phyloP scores from a whole-genome alignment of 2,113 vertebrate genomes.

The Saccopteryx leptura region DNA sequence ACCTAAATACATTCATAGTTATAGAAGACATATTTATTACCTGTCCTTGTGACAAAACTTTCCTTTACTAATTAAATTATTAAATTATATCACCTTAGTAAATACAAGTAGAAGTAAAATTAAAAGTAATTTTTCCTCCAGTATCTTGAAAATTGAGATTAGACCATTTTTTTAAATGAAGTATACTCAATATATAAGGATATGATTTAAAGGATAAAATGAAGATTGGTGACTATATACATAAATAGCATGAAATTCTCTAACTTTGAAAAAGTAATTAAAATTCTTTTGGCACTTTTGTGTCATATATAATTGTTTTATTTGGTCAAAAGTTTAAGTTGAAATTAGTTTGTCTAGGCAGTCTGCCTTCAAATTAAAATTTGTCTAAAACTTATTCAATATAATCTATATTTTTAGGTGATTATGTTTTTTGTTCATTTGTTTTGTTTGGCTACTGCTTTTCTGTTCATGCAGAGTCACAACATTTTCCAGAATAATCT shows the following conservation, averaged over 20 bases:
- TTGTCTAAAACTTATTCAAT: slow-evolving; percentile 28
- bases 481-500: background rate
- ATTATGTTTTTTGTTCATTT: background rate
- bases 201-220: background rate
- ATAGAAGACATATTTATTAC: background rate
- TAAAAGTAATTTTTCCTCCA: slow-evolving; percentile 20
- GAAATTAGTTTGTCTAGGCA: background rate
- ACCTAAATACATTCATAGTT: background rate
- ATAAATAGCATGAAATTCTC: background rate
- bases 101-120: background rate
- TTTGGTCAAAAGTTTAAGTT: background rate
- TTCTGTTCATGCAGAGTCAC: background rate
- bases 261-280: background rate
- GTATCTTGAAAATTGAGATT: background rate
- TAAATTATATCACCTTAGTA: slow-evolving; percentile 19
- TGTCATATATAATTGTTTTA: background rate
- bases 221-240: background rate
- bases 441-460: background rate
- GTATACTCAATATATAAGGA: background rate
- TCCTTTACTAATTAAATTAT: slow-evolving; percentile 61
- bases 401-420: slow-evolving; percentile 4
- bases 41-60: background rate
- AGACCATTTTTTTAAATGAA: background rate
- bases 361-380: slow-evolving; percentile 9
- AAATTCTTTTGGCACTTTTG: background rate